Conservation (phyloP, 2,113 vertebrate species). For the Sterna hirundo region DNA sequence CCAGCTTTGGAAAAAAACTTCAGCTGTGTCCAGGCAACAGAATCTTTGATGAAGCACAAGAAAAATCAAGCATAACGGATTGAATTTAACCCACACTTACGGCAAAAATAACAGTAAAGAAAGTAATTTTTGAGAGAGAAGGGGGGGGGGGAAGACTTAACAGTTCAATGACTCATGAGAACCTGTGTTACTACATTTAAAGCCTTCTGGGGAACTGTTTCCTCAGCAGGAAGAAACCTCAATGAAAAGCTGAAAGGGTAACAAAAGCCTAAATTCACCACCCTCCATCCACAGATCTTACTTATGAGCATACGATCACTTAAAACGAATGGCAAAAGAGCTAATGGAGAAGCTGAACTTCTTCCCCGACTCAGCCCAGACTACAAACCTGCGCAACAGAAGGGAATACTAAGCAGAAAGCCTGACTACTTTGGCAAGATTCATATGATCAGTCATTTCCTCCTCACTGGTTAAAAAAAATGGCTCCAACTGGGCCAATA, state of each 20-base stretch:
- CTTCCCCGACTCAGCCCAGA: not conserved
- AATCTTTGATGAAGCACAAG: conserved; percentile 5
- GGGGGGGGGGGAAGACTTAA: not conserved
- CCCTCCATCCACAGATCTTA: not conserved
- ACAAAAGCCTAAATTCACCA: not conserved
- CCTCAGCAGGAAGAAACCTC: not conserved
- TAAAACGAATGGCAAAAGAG: not conserved
- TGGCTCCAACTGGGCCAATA: not conserved
- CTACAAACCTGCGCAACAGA: not conserved
- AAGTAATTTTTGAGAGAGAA: not conserved
- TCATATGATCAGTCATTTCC: not conserved
- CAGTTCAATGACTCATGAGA: not conserved
- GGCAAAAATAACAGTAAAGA: not conserved
- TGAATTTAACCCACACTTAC: conserved; percentile 26
- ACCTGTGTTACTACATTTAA: not conserved
- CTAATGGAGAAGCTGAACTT: not conserved
- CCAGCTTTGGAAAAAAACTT: not conserved
- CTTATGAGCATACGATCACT: not conserved
- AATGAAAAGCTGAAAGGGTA: not conserved
- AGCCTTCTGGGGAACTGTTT: not conserved
- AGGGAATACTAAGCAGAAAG: not conserved
- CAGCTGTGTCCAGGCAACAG: conserved; percentile 43
- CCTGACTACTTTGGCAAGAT: not conserved
- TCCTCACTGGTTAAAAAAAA: not conserved
- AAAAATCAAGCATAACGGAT: not conserved